phyloP scores from a whole-genome alignment of 2,797 vertebrate species.

The Xyrichtys novacula region DNA sequence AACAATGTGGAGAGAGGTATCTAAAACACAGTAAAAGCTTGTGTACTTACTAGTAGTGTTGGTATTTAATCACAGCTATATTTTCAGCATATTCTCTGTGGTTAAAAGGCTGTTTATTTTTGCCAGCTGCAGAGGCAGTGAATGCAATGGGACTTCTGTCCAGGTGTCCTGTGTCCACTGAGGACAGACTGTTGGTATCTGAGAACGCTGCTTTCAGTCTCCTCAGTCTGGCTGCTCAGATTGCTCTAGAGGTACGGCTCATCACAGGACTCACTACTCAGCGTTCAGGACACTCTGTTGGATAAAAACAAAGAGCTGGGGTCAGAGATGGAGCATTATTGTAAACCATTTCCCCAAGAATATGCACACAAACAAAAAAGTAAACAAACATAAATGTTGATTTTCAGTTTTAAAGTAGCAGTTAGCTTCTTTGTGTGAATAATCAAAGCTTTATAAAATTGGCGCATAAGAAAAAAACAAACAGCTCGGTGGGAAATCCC shows the following conservation, averaged over 20 bases:
- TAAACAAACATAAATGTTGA: not conserved
- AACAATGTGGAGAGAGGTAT: slow-evolving; percentile 88
- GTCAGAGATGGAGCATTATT: not conserved
- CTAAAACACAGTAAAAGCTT: not conserved
- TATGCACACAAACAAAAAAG: not conserved
- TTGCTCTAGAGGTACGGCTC: slow-evolving; percentile 90
- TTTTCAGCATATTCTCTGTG: slow-evolving; percentile 17
- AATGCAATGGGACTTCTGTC: slow-evolving; percentile 81
- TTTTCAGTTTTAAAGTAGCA: not conserved
- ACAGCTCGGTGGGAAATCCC: not conserved
- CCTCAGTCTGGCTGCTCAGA: slow-evolving; percentile 90
- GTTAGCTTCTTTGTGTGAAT: not conserved
- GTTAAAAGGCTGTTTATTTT: slow-evolving; percentile 31
- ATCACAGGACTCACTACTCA: slow-evolving; percentile 7
- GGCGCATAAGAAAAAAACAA: not conserved
- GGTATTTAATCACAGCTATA: not conserved
- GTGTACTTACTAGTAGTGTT: not conserved
- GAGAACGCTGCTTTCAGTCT: slow-evolving; percentile 82
- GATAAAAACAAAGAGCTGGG: not conserved
- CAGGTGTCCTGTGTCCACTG: slow-evolving; percentile 52
- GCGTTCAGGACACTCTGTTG: slow-evolving; percentile 8
- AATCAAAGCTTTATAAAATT: not conserved
- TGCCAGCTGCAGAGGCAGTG: slow-evolving; percentile 86
- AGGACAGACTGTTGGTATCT: slow-evolving; percentile 76
- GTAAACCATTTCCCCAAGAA: not conserved